Conservation (phyloP, 2,797 vertebrate species). For the Echeneis naucrates region DNA sequence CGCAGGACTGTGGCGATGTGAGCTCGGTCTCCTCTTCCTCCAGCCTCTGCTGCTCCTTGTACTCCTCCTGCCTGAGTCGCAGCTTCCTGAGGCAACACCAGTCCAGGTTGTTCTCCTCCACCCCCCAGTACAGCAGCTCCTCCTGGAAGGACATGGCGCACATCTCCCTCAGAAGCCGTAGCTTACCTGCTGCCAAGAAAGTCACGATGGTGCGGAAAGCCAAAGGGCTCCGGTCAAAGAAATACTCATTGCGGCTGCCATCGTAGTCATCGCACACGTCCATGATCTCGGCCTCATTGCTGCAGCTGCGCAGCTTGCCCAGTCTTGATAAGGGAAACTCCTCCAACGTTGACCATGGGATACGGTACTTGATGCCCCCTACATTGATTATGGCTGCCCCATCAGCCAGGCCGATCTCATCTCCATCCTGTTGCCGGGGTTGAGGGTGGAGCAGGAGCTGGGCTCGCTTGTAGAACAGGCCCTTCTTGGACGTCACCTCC, state of each 20-base stretch:
- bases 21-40: conserved; percentile 82
- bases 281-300: conserved; percentile 94
- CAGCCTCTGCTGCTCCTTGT: conserved; percentile 87
- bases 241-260: conserved; percentile 92
- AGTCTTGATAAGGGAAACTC: conserved; percentile 93
- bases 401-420: conserved; percentile 53
- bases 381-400: conserved; percentile 94
- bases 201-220: conserved; percentile 95
- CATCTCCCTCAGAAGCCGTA: conserved; percentile 93
- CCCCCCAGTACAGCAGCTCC: conserved; percentile 97
- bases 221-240: conserved; percentile 95
- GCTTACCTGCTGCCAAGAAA: conserved; percentile 94
- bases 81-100: conserved; percentile 96
- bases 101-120: conserved; percentile 93
- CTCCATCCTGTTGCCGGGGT: conserved; percentile 75
- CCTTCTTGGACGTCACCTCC: conserved; percentile 89
- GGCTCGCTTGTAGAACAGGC: conserved; percentile 91
- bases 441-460: conserved; percentile 83
- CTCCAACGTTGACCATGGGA: conserved; percentile 95
- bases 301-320: conserved; percentile 91
- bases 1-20: conserved; percentile 73
- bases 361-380: conserved; percentile 92
- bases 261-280: conserved; percentile 96
- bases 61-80: conserved; percentile 92
- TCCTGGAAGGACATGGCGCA: conserved; percentile 96